Percentiles rank a stretch among this genome's conserved stretches.
These are phyloP conservation scores for Masticophis lateralis DNA, from an alignment of 2,797 vertebrate species.

Conservation along the genomic window DNA sequence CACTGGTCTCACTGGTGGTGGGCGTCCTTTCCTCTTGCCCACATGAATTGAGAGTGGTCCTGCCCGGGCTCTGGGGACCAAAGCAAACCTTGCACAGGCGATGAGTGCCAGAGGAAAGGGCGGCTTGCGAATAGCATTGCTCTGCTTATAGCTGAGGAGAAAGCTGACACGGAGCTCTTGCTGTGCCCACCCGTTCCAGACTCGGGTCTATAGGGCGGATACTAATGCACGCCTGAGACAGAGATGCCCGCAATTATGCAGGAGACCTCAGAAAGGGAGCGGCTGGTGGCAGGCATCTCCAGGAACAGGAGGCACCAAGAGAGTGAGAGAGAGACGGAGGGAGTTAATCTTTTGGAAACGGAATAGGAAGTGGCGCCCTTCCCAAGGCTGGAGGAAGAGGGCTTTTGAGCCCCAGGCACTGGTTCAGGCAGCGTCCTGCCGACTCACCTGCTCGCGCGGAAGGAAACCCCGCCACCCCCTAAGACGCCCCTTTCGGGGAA, in stretches of 20 bases:
- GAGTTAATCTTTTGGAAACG: no score
- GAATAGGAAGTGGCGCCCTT: no score
- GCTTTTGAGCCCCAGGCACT: no score
- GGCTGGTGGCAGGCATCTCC: neutral
- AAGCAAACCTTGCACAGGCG: neutral
- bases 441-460: no score
- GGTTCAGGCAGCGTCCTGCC: no score
- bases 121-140: neutral
- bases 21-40: neutral
- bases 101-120: neutral
- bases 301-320: neutral
- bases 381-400: no score
- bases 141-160: no score
- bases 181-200: no score
- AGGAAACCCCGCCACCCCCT: no score
- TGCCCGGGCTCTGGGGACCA: neutral
- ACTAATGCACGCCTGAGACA: neutral
- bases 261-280: neutral
- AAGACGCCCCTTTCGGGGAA: no score
- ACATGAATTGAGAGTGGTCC: neutral
- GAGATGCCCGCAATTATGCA: neutral
- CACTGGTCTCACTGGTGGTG: neutral
- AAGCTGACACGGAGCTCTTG: rapidly evolving
- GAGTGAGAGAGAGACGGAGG: neutral
- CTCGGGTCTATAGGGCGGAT: neutral